These are phyloP conservation scores for Cantharis rustica DNA, from an alignment of 2,888 invertebrate species.

Conservation along the genomic window DNA sequence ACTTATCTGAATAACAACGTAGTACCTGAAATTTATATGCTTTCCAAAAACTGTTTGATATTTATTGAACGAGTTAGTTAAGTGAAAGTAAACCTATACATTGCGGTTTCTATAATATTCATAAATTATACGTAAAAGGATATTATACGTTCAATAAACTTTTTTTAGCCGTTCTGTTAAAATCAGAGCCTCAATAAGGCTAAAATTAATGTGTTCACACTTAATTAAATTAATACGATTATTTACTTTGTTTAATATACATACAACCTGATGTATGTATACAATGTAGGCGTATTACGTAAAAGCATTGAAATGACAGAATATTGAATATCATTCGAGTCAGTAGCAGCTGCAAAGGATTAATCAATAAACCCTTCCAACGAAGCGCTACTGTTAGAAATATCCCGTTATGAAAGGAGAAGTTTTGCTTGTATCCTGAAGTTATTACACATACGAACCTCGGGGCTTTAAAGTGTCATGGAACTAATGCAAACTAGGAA, in stretches of 20 bases:
- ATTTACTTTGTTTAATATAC: not conserved
- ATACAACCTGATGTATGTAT: not conserved
- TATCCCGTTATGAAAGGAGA: not conserved
- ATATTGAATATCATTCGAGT: not conserved
- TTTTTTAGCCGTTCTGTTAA: not conserved
- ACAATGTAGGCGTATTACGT: not conserved
- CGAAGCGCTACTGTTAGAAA: constrained; percentile 6
- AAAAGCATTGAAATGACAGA: not conserved
- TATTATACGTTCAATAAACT: not conserved
- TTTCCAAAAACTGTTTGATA: not conserved
- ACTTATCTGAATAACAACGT: no score
- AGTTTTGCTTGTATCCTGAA: not conserved
- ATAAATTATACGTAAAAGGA: not conserved
- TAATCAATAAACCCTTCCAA: constrained; percentile 14
- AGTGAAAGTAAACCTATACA: not conserved
- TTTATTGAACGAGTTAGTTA: not conserved
- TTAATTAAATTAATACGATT: not conserved
- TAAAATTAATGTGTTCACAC: not conserved
- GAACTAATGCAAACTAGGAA: not conserved
- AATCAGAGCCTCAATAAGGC: not conserved
- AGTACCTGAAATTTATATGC: no score
- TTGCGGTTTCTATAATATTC: not conserved
- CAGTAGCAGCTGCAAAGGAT: constrained; percentile 8
- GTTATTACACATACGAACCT: not conserved
- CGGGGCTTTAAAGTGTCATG: not conserved